Conservation (phyloP, 64 coral and sea anemone genomes). For the Exaiptasia diaphana region DNA sequence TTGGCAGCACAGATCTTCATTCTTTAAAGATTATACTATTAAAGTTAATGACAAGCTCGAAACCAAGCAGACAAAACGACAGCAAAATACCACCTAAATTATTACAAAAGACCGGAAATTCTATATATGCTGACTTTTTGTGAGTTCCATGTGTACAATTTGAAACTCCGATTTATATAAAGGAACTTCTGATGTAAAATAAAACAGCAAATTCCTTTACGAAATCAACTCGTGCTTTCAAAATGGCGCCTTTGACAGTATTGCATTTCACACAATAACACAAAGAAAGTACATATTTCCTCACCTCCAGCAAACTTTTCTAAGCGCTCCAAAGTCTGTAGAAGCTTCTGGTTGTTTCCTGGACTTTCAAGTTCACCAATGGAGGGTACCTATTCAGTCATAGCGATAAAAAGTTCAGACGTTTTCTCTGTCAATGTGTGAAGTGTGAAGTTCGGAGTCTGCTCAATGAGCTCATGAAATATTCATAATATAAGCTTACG, state of each 20-base stretch:
- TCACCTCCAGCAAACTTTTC: constrained; percentile 57
- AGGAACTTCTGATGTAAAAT: neutral
- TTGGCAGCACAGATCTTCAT: too few relatives aligned
- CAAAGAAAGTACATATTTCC: neutral
- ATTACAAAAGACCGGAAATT: constrained; percentile 25
- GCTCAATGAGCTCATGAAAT: constrained; percentile 67
- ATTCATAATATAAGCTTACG: constrained; percentile 49
- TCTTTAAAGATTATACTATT: too few relatives aligned
- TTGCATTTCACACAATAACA: constrained; percentile 12
- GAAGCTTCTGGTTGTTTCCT: constrained; percentile 21
- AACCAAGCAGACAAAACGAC: neutral
- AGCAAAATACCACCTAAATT: neutral
- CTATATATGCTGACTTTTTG: neutral
- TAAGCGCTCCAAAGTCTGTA: constrained; percentile 41
- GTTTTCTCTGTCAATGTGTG: neutral
- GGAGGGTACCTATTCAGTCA: constrained; percentile 44
- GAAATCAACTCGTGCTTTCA: neutral
- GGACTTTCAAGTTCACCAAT: constrained; percentile 26
- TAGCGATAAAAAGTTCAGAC: constrained; percentile 10
- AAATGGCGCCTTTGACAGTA: neutral
- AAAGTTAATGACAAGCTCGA: neutral
- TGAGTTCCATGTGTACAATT: neutral
- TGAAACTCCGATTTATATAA: neutral
- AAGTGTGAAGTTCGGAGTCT: constrained; percentile 39
- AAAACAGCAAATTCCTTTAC: neutral